These are phyloP conservation scores for Macrosoma leucophasiata DNA, from an alignment of 2,888 invertebrate species.

Conservation along the genomic window DNA sequence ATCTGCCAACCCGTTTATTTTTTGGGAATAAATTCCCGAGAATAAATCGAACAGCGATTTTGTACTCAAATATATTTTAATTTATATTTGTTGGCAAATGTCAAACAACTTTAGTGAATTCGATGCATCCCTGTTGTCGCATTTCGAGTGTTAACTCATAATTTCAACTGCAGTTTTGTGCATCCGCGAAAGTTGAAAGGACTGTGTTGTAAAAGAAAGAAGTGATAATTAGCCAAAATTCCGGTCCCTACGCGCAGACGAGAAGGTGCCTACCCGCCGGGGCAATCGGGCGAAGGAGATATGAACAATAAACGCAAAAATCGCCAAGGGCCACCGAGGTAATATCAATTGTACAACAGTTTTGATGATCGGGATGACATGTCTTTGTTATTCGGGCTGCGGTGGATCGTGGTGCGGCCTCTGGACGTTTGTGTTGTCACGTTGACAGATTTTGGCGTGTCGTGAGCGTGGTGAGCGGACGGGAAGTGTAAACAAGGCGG, in stretches of 20 bases:
- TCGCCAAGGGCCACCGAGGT: slow-evolving; percentile 87
- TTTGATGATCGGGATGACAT: slow-evolving; percentile 55
- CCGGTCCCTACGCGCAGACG: slow-evolving; percentile 89
- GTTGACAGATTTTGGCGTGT: slow-evolving; percentile 47
- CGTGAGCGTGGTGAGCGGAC: slow-evolving; percentile 37
- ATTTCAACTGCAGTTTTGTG: slow-evolving; percentile 74
- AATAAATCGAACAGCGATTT: slow-evolving; percentile 72
- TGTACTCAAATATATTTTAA: slow-evolving; percentile 72
- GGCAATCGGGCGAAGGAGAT: slow-evolving; percentile 77
- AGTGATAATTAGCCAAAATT: slow-evolving; percentile 82
- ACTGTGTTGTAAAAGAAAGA: slow-evolving; percentile 75
- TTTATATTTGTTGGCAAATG: slow-evolving; percentile 73
- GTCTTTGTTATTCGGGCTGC: slow-evolving; percentile 64
- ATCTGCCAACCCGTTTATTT: slow-evolving; percentile 75
- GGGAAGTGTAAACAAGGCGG: slow-evolving; percentile 61
- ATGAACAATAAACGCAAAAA: slow-evolving; percentile 91
- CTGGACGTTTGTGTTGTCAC: slow-evolving; percentile 43
- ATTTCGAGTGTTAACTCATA: slow-evolving; percentile 70
- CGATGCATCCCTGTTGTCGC: slow-evolving; percentile 69
- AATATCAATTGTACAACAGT: slow-evolving; percentile 48
- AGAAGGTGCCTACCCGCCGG: slow-evolving; percentile 85
- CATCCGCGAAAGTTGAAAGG: slow-evolving; percentile 77
- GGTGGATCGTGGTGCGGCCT: slow-evolving; percentile 47
- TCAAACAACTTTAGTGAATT: slow-evolving; percentile 66
- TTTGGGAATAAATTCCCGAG: slow-evolving; percentile 71